Evolutionary conservation across 2,888 invertebrate species (phyloP).

Genomic region (Rotaria sp.): DNA sequence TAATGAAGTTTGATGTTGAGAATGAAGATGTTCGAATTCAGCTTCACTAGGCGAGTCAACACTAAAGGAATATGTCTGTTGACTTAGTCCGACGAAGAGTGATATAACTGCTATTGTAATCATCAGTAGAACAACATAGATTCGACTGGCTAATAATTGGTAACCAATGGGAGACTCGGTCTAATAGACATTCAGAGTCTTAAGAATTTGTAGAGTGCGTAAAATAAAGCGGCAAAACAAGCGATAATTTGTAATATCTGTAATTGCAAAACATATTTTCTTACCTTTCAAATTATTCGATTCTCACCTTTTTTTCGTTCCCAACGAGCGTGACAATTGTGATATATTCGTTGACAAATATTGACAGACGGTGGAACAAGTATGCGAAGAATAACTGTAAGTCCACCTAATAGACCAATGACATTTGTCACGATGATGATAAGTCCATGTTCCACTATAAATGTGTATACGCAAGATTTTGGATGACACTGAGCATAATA

Average conservation of each 20-base stretch:
- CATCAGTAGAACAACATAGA: neutral
- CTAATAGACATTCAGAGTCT: neutral
- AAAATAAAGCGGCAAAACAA: too few species aligned
- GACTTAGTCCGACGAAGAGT: neutral
- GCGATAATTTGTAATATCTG: too few species aligned
- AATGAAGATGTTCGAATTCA: neutral
- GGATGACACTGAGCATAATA: neutral
- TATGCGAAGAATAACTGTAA: neutral
- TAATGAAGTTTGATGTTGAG: neutral
- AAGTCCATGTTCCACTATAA: neutral
- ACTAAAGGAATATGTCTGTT: neutral
- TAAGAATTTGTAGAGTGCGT: neutral
- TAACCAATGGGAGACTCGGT: neutral
- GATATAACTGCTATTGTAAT: neutral
- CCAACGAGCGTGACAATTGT: neutral
- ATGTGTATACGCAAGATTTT: neutral
- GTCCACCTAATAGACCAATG: neutral
- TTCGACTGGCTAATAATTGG: neutral
- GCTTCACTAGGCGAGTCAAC: neutral
- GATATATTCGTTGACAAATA: neutral
- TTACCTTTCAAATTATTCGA: neutral
- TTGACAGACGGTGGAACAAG: neutral
- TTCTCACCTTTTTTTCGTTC: neutral
- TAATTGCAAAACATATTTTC: too few species aligned
- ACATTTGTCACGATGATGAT: neutral